A percentile compares a stretch with the other conserved stretches of the same genome.
Evolutionary conservation across 2,113 vertebrate genomes (phyloP).

Genomic region (Paratilapia polleni): DNA sequence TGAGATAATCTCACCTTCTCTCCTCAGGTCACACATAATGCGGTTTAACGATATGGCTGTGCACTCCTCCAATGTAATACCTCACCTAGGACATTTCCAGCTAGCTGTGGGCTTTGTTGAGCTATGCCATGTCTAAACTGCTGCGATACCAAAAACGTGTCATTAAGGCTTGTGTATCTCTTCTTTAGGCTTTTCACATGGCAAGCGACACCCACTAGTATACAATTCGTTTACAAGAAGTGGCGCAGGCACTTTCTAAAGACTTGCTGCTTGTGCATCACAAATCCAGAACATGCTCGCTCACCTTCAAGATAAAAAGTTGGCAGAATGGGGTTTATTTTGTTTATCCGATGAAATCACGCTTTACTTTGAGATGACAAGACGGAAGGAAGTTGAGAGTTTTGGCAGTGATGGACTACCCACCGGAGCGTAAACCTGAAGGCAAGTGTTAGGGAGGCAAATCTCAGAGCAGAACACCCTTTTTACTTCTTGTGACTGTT

Average conservation of each 20-base stretch:
- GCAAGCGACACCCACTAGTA: neutral
- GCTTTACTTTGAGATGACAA: constrained; percentile 5
- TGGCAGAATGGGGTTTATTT: neutral
- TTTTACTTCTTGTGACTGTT: neutral
- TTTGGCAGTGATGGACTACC: constrained; percentile 6
- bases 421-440: neutral
- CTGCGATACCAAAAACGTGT: neutral
- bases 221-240: neutral
- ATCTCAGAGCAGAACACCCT: neutral
- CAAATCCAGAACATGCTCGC: neutral
- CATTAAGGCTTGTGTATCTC: neutral
- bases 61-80: constrained; percentile 43
- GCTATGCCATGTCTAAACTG: neutral
- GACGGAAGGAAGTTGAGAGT: neutral
- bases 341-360: constrained; percentile 13
- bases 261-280: neutral
- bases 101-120: constrained; percentile 19
- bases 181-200: neutral
- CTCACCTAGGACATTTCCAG: constrained; percentile 37
- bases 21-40: constrained; percentile 71
- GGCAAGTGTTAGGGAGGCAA: neutral
- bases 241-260: no score
- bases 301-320: constrained; percentile 1
- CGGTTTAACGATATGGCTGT: constrained; percentile 54
- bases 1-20: constrained; percentile 74